Evolutionary conservation across 2,888 invertebrate species (phyloP).

Genomic region (Aphidoletes aphidimyza): DNA sequence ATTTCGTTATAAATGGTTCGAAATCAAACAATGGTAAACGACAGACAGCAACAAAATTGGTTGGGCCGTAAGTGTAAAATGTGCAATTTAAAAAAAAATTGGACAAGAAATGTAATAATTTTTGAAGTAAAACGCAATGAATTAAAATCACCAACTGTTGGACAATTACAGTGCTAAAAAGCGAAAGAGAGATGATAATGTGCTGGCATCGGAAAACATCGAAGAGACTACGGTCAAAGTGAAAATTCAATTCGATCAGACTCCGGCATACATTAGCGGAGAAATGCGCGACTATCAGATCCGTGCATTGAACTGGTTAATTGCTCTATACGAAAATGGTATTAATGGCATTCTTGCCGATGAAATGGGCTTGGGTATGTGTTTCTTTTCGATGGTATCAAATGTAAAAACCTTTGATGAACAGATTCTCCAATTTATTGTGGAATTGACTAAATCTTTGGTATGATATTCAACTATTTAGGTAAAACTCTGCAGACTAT

Average conservation of each 20-base stretch:
- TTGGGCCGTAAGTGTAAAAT: neutral
- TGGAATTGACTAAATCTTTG: neutral
- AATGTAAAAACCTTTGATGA: neutral
- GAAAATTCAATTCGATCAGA: constrained; percentile 64
- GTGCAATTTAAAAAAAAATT: too few species aligned
- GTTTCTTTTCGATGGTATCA: neutral
- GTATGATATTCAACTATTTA: neutral
- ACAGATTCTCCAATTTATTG: too few species aligned
- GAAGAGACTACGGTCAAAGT: neutral
- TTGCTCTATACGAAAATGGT: constrained; percentile 92
- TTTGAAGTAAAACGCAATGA: too few species aligned
- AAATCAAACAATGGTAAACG: constrained; percentile 71
- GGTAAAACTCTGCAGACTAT: constrained; percentile 93
- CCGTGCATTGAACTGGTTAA: constrained; percentile 96
- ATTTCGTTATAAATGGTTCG: constrained; percentile 82
- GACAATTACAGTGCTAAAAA: too few species aligned
- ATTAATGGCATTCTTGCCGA: constrained; percentile 96
- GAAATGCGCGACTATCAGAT: constrained; percentile 96
- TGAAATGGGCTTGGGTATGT: constrained; percentile 91
- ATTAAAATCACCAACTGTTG: too few species aligned
- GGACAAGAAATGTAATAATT: too few species aligned
- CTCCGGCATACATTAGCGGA: constrained; percentile 85
- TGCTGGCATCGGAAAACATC: neutral
- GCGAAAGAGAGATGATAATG: neutral
- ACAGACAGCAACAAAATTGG: constrained; percentile 60